Evolutionary conservation across 2,888 invertebrate species (phyloP), one percentile per base, ranked within the genome.

Genomic region (Apamea sordens): DNA sequence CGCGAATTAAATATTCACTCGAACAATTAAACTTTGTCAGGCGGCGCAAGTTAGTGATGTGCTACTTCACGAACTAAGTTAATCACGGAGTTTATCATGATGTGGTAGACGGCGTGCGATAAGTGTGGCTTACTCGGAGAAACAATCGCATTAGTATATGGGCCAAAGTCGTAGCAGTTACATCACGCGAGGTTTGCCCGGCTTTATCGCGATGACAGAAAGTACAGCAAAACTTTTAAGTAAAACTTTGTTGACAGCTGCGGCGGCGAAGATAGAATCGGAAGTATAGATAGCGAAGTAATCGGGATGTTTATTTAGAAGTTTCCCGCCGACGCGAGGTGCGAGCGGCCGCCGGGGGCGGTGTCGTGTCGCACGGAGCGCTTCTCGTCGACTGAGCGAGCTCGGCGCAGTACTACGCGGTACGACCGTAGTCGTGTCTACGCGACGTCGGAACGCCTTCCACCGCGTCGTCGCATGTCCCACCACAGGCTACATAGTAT

Each of bases 121-220:
- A 89, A 89, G 89, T 91, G 87, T 88, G 89, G 86, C 87, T 91
- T 88, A 89, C 90, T 89, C 85, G 81, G 78, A 86, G 90, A 92
- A 94, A 93, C 93, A 93, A 94, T 94, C 92, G 91, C 91, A 93
- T 94, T 94, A 92, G 92, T 92, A 94, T 93, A 93, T 93, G 86
- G 93, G 92, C 90, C 92, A 91, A 93, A 94, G 91, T 90, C 90
- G 92, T 73, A 71, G 69, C n/a, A 85, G 86, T 94, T 94, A 94
- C 92, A 93, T 93, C 93, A 94, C 93, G 90, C 90, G 89, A 91
- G 83, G 80, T 85, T 84, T 83, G 85, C 86, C 82, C 75, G 79
- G 77, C 61, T 73, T 73, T 79, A 77, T 84, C 76, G 47, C 63
- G 68, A 68, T 74, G 65, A 69, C 47, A 61, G 68, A 80, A 80